These are phyloP conservation scores for Lacerta agilis DNA, from an alignment of 2,797 vertebrate genomes.

Conservation along the genomic window DNA sequence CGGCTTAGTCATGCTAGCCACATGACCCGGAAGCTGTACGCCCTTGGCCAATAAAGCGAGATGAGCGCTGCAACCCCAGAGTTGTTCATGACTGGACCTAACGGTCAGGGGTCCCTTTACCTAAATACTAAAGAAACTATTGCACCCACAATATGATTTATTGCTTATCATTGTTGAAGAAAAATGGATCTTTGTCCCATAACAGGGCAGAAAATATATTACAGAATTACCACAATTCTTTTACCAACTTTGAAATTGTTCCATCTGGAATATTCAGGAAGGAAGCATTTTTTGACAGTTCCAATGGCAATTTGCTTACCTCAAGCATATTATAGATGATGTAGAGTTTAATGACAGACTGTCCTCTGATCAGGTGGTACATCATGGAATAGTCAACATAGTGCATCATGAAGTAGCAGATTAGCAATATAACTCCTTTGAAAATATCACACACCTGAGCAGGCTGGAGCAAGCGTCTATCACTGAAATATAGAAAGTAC, in stretches of 20 bases:
- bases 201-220: background rate
- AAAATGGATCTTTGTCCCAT: background rate
- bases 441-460: slow-evolving; percentile 96
- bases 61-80: too few species aligned
- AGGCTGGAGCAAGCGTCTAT: slow-evolving; percentile 92
- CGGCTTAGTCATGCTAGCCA: too few species aligned
- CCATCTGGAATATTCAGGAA: background rate
- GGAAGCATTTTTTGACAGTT: slow-evolving; percentile 30
- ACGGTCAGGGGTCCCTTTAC: too few species aligned
- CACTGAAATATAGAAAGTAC: slow-evolving; percentile 79
- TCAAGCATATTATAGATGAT: slow-evolving; percentile 99
- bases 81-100: too few species aligned
- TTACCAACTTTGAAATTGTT: background rate
- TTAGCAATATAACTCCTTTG: slow-evolving; percentile 93
- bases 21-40: too few species aligned
- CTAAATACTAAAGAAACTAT: background rate
- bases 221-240: background rate
- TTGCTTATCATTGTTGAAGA: background rate
- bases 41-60: too few species aligned
- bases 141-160: background rate
- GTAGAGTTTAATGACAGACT: slow-evolving; percentile 99
- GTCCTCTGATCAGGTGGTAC: slow-evolving; percentile 98
- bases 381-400: slow-evolving; percentile 99
- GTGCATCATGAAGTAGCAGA: slow-evolving; percentile 98
- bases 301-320: slow-evolving; percentile 76